These are phyloP conservation scores for Cataglyphis altisquamis DNA, from an alignment of 2,888 invertebrate genomes.

Conservation along the genomic window DNA sequence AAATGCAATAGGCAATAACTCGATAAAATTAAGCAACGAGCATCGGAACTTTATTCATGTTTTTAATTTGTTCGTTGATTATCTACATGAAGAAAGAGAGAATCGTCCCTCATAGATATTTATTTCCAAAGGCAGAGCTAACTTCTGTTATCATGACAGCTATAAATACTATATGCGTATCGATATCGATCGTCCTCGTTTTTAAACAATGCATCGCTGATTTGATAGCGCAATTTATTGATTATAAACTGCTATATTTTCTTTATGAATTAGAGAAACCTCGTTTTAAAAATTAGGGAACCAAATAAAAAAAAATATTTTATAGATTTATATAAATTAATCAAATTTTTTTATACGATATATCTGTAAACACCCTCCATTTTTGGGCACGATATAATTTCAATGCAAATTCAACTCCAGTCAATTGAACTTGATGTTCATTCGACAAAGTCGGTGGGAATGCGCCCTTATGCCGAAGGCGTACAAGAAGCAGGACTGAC, in stretches of 20 bases:
- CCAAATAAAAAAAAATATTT: neutral
- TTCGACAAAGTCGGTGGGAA: slow-evolving; percentile 66
- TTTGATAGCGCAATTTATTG: neutral
- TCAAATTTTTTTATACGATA: neutral
- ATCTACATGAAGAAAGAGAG: neutral
- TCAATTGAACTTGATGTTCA: neutral
- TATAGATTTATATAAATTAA: neutral
- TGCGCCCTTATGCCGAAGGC: slow-evolving; percentile 75
- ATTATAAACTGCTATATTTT: neutral
- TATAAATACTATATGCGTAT: slow-evolving; percentile 31
- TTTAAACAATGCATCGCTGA: neutral
- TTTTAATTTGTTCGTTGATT: neutral
- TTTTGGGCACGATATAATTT: neutral
- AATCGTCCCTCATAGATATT: neutral
- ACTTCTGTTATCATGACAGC: neutral
- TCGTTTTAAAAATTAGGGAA: neutral
- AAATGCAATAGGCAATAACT: slow-evolving; percentile 10
- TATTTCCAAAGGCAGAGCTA: neutral
- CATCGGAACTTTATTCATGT: neutral
- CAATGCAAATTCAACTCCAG: neutral
- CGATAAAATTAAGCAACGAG: neutral
- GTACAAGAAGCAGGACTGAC: slow-evolving; percentile 72
- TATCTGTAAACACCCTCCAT: neutral
- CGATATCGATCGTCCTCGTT: slow-evolving; percentile 23
- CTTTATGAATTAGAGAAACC: neutral